phyloP scores from a whole-genome alignment of 2,797 vertebrate genomes.

The Tachyglossus aculeatus region DNA sequence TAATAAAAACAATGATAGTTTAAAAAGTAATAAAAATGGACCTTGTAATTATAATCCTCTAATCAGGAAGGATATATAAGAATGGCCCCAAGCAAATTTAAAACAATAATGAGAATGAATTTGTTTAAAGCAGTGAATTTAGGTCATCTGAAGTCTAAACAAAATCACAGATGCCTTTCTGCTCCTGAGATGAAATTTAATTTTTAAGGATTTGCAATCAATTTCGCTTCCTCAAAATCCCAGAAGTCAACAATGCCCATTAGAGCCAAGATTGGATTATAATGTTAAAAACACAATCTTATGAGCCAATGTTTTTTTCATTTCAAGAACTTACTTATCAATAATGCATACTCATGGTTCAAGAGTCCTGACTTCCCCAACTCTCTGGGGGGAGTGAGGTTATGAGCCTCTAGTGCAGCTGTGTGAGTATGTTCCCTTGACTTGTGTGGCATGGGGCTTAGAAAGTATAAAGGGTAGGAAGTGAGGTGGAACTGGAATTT shows the following conservation, averaged over 20 bases:
- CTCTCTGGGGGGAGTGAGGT: slow-evolving; percentile 26
- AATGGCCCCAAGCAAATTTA: too few species aligned
- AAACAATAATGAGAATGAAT: too few species aligned
- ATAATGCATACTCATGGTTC: slow-evolving; percentile 58
- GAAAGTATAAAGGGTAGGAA: slow-evolving; percentile 78
- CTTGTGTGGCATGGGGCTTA: slow-evolving; percentile 78
- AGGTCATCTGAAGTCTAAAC: too few species aligned
- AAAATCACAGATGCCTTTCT: background rate
- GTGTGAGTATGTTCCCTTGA: slow-evolving; percentile 74
- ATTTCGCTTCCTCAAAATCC: background rate
- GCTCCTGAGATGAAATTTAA: slow-evolving; percentile 4
- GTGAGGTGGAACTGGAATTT: slow-evolving; percentile 83
- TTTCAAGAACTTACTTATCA: slow-evolving; percentile 62
- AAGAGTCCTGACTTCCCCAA: slow-evolving; percentile 11
- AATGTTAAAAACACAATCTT: background rate
- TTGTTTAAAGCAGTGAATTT: too few species aligned
- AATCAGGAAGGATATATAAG: too few species aligned
- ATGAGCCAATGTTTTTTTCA: background rate
- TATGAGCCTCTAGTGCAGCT: slow-evolving; percentile 69
- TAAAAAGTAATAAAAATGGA: too few species aligned
- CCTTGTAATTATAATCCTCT: too few species aligned
- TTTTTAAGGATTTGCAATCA: background rate
- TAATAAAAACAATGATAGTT: too few species aligned
- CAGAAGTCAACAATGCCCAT: background rate
- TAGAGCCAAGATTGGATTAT: background rate